These are phyloP conservation scores for Macquaria australasica DNA, from an alignment of 2,113 vertebrate genomes.

Conservation along the genomic window DNA sequence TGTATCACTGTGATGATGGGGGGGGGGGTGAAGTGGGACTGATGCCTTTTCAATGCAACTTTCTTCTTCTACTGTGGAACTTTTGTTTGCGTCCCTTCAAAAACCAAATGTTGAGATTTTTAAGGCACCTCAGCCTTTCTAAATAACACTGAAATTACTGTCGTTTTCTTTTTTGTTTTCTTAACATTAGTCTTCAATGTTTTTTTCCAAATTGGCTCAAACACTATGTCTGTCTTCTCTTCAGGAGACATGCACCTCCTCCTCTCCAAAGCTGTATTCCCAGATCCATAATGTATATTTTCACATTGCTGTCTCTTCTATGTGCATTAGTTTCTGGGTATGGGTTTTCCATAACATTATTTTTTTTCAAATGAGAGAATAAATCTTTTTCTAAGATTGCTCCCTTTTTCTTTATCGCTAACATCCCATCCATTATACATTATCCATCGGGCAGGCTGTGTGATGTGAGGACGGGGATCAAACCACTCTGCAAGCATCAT, in stretches of 20 bases:
- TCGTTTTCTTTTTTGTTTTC: conserved; percentile 1
- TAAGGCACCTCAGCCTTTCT: conserved; percentile 18
- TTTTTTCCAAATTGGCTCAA: conserved; percentile 17
- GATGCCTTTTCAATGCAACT: conserved; percentile 66
- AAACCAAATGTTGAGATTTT: conserved; percentile 54
- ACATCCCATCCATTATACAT: conserved; percentile 34
- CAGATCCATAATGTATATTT: conserved; percentile 36
- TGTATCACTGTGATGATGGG: conserved; percentile 63
- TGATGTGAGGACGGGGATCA: conserved; percentile 24
- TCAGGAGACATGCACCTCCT: conserved; percentile 10
- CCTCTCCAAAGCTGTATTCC: conserved; percentile 39
- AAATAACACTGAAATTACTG: neutral
- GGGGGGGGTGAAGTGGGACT: conserved; percentile 38
- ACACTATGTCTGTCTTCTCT: conserved; percentile 29
- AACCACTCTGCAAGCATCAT: conserved; percentile 15
- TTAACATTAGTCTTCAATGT: neutral
- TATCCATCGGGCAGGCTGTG: neutral
- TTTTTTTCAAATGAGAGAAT: conserved; percentile 67
- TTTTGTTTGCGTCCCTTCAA: conserved; percentile 21
- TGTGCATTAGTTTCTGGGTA: conserved; percentile 41
- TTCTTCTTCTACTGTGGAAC: conserved; percentile 28
- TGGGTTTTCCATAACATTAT: conserved; percentile 29
- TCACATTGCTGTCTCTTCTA: conserved; percentile 35
- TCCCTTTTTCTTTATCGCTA: neutral
- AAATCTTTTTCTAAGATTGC: conserved; percentile 66